Base-by-base conservation (phyloP, 30 jellyfish, hydroid and myxozoan species). In the Clytia hemisphaerica region DNA sequence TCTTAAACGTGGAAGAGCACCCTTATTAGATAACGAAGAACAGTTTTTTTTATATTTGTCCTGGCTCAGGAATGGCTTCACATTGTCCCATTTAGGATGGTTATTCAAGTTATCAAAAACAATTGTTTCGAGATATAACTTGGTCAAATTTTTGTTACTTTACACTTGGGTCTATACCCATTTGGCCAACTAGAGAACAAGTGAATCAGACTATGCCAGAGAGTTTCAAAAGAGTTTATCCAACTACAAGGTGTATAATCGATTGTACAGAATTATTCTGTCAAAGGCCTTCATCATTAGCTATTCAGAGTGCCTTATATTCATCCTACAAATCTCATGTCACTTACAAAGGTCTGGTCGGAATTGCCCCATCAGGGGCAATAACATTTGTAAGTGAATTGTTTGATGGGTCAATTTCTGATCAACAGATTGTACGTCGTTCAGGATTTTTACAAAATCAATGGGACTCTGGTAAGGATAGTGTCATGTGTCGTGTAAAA, bases 361-460 rank as follows among this genome's bases (percentile, higher is more conserved):
- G 88, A 18, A 79, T 71, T 10, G 75, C 88, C 34, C 93, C 86
- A 10, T 79, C 80, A 40, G 93, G 88, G 16, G 86, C 88, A 30
- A 45, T 71, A 16, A 58, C 88, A 37, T 79, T 79, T 57, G 85
- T 68, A 3, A 29, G 83, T 42, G 60, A 50, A 30, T 63, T 32
- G 9, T 60, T 6, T 24, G 22, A 30, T 0, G 76, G 78, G 38
- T 65, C 78, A n/a, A 65, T 42, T n/a, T n/a, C n/a, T n/a, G n/a
- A n/a, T n/a, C n/a, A n/a, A n/a, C n/a, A n/a, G n/a, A n/a, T n/a
- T n/a, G n/a, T n/a, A n/a, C n/a, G n/a, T n/a, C n/a, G n/a, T n/a
- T n/a, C n/a, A n/a, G n/a, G n/a, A n/a, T n/a, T n/a, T n/a, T n/a
- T n/a, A n/a, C n/a, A n/a, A n/a, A n/a, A n/a, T n/a, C n/a, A n/a